Evolutionary conservation across 1,140 invertebrate genomes (phyloP), one percentile per base, ranked within the genome.

Genomic region (Zeugodacus cucurbitae): DNA sequence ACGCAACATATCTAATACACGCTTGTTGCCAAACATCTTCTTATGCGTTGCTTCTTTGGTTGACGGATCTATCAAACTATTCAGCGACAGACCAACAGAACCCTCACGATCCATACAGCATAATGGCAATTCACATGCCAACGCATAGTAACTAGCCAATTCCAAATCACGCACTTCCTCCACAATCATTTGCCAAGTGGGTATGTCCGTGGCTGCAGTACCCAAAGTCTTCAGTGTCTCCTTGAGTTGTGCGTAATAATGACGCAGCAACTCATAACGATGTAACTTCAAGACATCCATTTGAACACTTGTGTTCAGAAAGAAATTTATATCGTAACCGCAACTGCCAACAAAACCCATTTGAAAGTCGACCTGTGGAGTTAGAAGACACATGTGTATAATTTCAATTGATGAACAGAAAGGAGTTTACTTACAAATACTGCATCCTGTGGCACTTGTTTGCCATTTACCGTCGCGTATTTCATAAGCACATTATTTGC

Each of bases 401-500:
- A 62, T 11, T 8, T 62, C 6, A 26, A 22, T 62, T 2, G 0
- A 59, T 59, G 17, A 20, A 59, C 6, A 20, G 6, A 59, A 62
- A 62, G 57, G 22, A 62, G 1, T 6, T 37, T 0, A 48, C 22
- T 87, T 22, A 29, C 8, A 64, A 8, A 86, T 44, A 86, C 82
- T 11, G 54, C 82, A 32, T 86, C 82, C 2, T 54, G n/a, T 48
- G 17, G 82, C 54, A 78, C 29, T 22, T 14, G 0, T n/a, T 37
- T 20, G 3, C 58, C 44, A 26, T 74, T 34, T 6, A 41, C 67
- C n/a, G 20, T n/a, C 32, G 8, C 90, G 67, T 95, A 95, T 26
- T 92, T 92, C 89, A 96, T 95, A 87, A 96, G 90, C 90, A 96
- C 95, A 89, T 96, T 96, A 89, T 96, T 96, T 0, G 95, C 90